Conservation (phyloP, 1,140 invertebrate genomes). For the Drosophila fuyamai region DNA sequence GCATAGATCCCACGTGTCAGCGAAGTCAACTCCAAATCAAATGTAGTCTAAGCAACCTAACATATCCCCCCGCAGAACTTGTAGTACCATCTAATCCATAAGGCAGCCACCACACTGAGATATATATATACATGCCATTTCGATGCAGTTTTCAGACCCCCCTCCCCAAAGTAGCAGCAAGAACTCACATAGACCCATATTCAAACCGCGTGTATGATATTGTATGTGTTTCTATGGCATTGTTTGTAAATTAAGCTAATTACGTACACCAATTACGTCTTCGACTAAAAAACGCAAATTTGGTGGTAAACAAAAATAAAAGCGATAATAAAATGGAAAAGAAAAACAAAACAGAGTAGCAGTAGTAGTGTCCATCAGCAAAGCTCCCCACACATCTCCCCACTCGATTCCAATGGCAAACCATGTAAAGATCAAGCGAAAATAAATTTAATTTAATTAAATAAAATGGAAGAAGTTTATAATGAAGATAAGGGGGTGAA, state of each 20-base stretch:
- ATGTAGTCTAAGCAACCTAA: constrained; percentile 76
- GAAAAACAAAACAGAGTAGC: constrained; percentile 58
- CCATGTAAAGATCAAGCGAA: constrained; percentile 70
- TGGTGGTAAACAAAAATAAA: not conserved
- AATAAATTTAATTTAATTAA: constrained; percentile 75
- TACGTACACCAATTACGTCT: constrained; percentile 70
- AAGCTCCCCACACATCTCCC: constrained; percentile 53
- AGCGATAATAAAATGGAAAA: constrained; percentile 10
- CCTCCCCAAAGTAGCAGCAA: constrained; percentile 15
- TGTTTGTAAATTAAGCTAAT: constrained; percentile 62
- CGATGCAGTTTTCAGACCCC: constrained; percentile 25
- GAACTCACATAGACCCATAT: constrained; percentile 15
- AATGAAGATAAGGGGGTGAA: not conserved
- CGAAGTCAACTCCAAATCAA: constrained; percentile 38
- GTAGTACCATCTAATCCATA: constrained; percentile 17
- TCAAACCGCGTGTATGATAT: constrained; percentile 47
- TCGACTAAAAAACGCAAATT: constrained; percentile 34
- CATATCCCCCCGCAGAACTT: constrained; percentile 65
- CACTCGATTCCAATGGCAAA: constrained; percentile 53
- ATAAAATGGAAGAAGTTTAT: constrained; percentile 1
- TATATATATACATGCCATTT: constrained; percentile 38
- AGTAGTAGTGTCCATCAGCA: constrained; percentile 67
- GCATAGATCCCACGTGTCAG: constrained; percentile 32
- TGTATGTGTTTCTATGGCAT: constrained; percentile 54
- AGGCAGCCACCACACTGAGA: constrained; percentile 57